phyloP scores from a whole-genome alignment of 1,140 invertebrate genomes.

The Centruroides sculpturatus region DNA sequence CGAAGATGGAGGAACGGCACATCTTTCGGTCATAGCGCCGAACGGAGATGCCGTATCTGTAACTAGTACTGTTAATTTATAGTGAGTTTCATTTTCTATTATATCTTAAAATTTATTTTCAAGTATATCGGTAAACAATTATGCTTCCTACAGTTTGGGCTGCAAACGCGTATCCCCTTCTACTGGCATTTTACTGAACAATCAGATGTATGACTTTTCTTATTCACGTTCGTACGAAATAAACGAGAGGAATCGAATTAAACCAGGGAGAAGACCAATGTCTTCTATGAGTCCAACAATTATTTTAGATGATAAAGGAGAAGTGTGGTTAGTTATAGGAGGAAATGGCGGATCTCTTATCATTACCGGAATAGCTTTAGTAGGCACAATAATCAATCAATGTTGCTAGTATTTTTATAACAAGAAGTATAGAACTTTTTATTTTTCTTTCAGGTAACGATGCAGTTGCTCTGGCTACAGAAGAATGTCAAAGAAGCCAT shows the following conservation, averaged over 20 bases:
- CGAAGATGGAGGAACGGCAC: slow-evolving; percentile 71
- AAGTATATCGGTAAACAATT: too few species aligned
- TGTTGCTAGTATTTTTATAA: too few species aligned
- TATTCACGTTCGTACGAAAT: slow-evolving; percentile 51
- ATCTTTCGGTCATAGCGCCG: slow-evolving; percentile 64
- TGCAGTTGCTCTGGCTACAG: slow-evolving; percentile 67
- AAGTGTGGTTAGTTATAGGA: slow-evolving; percentile 65
- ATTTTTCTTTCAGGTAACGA: slow-evolving; percentile 38
- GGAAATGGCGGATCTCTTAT: slow-evolving; percentile 89
- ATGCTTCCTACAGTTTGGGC: slow-evolving; percentile 30
- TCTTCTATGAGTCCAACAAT: slow-evolving; percentile 86
- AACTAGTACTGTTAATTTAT: slow-evolving; percentile 78
- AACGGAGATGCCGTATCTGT: slow-evolving; percentile 84
- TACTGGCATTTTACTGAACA: slow-evolving; percentile 86
- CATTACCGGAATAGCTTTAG: slow-evolving; percentile 32
- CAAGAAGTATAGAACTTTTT: too few species aligned
- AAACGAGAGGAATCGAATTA: slow-evolving; percentile 64
- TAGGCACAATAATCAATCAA: slow-evolving; percentile 23
- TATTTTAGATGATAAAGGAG: slow-evolving; percentile 50
- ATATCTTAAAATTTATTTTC: too few species aligned
- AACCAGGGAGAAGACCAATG: slow-evolving; percentile 61
- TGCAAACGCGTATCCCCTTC: slow-evolving; percentile 32
- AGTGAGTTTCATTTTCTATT: slow-evolving; percentile 44
- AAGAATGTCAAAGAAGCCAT: slow-evolving; percentile 74
- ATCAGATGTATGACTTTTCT: slow-evolving; percentile 92